These are phyloP conservation scores for Choristoneura fumiferana DNA, from an alignment of 1,140 invertebrate genomes.

Conservation along the genomic window DNA sequence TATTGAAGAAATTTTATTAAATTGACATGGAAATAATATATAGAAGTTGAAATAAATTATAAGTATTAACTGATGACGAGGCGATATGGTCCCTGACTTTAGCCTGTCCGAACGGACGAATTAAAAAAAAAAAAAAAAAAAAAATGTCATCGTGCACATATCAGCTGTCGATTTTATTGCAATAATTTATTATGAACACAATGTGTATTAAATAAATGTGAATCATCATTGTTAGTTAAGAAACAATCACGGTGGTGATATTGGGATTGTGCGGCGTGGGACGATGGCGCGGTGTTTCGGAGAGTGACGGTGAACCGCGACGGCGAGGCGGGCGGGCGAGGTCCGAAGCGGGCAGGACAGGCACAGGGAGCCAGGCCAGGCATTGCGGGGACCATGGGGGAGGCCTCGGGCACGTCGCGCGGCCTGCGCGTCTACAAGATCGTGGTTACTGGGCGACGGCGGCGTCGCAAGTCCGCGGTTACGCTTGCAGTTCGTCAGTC, in stretches of 20 bases:
- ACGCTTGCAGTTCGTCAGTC: slow-evolving; percentile 93
- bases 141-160: no score
- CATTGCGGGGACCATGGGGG: slow-evolving; percentile 69
- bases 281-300: slow-evolving; percentile 43
- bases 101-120: no score
- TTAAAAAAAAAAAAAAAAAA: no score
- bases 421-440: slow-evolving; percentile 90
- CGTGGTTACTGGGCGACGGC: slow-evolving; percentile 89
- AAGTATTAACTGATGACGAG: no score
- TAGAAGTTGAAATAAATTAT: no score
- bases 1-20: no score
- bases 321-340: slow-evolving; percentile 50
- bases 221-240: slow-evolving; percentile 35
- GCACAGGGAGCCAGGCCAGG: slow-evolving; percentile 29
- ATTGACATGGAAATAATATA: no score
- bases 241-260: slow-evolving; percentile 53
- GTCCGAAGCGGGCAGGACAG: slow-evolving; percentile 29
- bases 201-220: slow-evolving; percentile 52
- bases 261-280: slow-evolving; percentile 57
- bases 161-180: slow-evolving; percentile 69
- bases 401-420: slow-evolving; percentile 75
- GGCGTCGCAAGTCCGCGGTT: slow-evolving; percentile 92
- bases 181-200: slow-evolving; percentile 49
- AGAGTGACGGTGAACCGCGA: slow-evolving; percentile 32
- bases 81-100: no score